Percentiles rank a stretch among this genome's conserved stretches.
phyloP scores from a whole-genome alignment of 2,888 invertebrate species.

The Leptinotarsa juncta region DNA sequence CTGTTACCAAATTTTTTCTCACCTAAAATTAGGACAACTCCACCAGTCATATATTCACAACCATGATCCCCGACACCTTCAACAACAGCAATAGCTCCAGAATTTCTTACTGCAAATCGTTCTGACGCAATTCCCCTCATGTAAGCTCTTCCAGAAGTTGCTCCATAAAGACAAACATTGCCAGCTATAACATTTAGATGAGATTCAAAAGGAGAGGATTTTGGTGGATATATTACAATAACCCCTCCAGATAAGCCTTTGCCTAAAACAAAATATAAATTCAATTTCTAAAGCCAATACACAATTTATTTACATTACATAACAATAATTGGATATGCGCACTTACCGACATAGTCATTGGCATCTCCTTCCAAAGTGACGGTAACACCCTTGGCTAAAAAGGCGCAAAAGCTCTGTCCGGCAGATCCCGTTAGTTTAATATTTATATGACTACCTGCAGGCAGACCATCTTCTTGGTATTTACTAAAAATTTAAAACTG shows the following conservation, averaged over 20 bases:
- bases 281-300: not conserved
- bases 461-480: constrained; percentile 88
- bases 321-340: not conserved
- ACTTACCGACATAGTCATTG: constrained; percentile 94
- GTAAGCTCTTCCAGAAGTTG: constrained; percentile 93
- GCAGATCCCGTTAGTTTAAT: constrained; percentile 92
- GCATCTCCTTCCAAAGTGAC: constrained; percentile 96
- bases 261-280: constrained; percentile 61
- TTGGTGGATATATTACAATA: constrained; percentile 92
- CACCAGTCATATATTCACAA: constrained; percentile 99
- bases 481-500: constrained; percentile 72
- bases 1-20: constrained; percentile 22
- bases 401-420: constrained; percentile 99
- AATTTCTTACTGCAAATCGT: constrained; percentile 98
- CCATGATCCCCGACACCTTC: constrained; percentile 99
- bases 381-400: constrained; percentile 89
- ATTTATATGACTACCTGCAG: constrained; percentile 79
- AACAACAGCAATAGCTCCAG: constrained; percentile 94
- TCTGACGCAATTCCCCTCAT: constrained; percentile 94
- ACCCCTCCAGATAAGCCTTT: constrained; percentile 95
- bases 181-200: constrained; percentile 97
- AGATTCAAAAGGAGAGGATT: constrained; percentile 85
- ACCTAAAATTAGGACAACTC: constrained; percentile 84
- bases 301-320: not conserved
- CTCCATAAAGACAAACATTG: constrained; percentile 98